These are phyloP conservation scores for Lysandra bellargus DNA, from an alignment of 2,888 invertebrate species.

Conservation along the genomic window DNA sequence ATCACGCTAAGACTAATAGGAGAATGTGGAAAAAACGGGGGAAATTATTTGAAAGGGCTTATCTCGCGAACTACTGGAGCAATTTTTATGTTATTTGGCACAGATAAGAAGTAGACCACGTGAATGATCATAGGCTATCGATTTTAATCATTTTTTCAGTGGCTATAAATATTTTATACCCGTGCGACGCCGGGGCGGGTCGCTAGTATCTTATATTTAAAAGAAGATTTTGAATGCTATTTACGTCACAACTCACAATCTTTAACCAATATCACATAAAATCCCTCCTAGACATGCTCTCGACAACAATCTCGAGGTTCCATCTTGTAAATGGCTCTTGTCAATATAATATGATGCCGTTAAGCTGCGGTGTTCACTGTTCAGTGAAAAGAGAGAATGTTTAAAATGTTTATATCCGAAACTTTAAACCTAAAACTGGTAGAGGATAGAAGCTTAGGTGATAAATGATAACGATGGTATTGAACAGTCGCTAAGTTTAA, in stretches of 20 bases:
- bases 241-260: neutral
- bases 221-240: neutral
- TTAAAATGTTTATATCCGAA: neutral
- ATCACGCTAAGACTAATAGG: too few species aligned
- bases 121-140: too few species aligned
- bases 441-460: neutral
- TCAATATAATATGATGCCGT: neutral
- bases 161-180: too few species aligned
- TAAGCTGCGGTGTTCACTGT: neutral
- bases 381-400: neutral
- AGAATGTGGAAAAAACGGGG: too few species aligned
- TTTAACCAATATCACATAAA: conserved; percentile 3
- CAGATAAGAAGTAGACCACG: too few species aligned
- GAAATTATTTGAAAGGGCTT: too few species aligned
- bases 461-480: neutral
- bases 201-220: too few species aligned
- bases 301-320: neutral
- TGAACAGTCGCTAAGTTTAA: neutral
- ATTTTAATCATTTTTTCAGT: too few species aligned
- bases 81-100: too few species aligned
- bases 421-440: neutral
- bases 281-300: neutral
- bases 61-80: too few species aligned
- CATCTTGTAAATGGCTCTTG: neutral
- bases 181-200: too few species aligned